These are phyloP conservation scores for Homarus americanus DNA, from an alignment of 1,140 invertebrate species.

Conservation along the genomic window DNA sequence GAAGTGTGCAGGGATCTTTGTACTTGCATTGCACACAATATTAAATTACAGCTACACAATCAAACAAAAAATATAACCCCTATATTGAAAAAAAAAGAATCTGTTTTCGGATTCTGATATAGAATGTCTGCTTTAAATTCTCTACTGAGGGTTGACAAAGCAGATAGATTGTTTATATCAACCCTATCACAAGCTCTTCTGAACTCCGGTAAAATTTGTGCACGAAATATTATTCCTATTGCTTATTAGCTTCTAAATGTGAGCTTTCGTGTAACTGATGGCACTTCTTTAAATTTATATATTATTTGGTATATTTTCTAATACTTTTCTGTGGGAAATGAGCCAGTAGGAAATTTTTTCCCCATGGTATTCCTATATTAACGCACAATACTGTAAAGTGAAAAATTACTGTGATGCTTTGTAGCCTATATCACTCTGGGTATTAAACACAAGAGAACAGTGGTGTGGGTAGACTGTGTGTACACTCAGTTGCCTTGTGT, in stretches of 20 bases:
- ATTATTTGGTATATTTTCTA: not conserved
- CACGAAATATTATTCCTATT: not conserved
- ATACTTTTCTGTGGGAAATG: not conserved
- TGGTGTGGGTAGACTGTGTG: conserved; percentile 41
- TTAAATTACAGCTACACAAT: not conserved
- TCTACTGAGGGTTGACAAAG: not conserved
- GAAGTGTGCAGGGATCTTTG: not conserved
- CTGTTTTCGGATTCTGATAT: not conserved
- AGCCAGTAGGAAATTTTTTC: not conserved
- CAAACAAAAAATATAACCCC: not conserved
- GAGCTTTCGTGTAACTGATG: conserved; percentile 30
- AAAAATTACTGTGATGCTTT: conserved; percentile 65
- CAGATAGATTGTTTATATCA: not conserved
- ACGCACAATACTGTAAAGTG: conserved; percentile 54
- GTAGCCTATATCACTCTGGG: conserved; percentile 42
- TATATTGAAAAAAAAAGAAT: not conserved
- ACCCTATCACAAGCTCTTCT: not conserved
- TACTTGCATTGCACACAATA: not conserved
- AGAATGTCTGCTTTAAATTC: conserved; percentile 7
- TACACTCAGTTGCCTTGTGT: conserved; percentile 48
- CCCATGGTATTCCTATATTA: conserved; percentile 12
- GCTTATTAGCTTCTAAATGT: conserved; percentile 40
- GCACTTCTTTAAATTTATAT: not conserved
- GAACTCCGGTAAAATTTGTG: not conserved
- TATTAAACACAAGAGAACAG: conserved; percentile 12